phyloP scores from a whole-genome alignment of 2,888 invertebrate genomes.

The Phlogophora meticulosa region DNA sequence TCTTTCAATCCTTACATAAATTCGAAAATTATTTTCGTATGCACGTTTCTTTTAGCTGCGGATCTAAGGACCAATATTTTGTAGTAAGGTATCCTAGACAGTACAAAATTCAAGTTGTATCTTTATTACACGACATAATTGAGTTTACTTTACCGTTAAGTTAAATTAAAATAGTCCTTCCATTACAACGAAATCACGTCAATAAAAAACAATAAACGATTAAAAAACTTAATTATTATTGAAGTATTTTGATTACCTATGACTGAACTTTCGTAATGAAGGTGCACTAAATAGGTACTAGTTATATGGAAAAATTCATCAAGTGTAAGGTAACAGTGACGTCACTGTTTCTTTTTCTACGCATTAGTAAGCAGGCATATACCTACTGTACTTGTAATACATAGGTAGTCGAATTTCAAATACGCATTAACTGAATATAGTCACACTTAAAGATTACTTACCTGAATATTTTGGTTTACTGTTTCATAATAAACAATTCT shows the following conservation, averaged over 20 bases:
- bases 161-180: too few relatives aligned
- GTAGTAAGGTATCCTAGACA: too few relatives aligned
- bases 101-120: too few relatives aligned
- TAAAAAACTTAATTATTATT: too few relatives aligned
- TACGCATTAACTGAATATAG: slow-evolving; percentile 36
- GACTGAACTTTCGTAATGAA: not conserved
- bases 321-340: not conserved
- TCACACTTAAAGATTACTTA: slow-evolving; percentile 20
- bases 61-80: too few relatives aligned
- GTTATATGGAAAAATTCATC: slow-evolving; percentile 7
- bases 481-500: slow-evolving; percentile 57
- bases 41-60: too few relatives aligned
- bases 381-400: not conserved
- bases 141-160: too few relatives aligned
- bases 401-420: slow-evolving; percentile 24
- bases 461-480: slow-evolving; percentile 41
- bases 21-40: too few relatives aligned
- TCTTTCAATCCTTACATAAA: too few relatives aligned
- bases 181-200: too few relatives aligned
- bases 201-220: too few relatives aligned
- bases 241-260: not conserved
- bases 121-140: too few relatives aligned
- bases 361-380: not conserved
- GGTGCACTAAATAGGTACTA: not conserved
- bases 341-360: slow-evolving; percentile 5